Percentiles rank a stretch among this genome's conserved stretches.
phyloP scores from a whole-genome alignment of 2,888 invertebrate genomes.

The Ethmia dodecea region DNA sequence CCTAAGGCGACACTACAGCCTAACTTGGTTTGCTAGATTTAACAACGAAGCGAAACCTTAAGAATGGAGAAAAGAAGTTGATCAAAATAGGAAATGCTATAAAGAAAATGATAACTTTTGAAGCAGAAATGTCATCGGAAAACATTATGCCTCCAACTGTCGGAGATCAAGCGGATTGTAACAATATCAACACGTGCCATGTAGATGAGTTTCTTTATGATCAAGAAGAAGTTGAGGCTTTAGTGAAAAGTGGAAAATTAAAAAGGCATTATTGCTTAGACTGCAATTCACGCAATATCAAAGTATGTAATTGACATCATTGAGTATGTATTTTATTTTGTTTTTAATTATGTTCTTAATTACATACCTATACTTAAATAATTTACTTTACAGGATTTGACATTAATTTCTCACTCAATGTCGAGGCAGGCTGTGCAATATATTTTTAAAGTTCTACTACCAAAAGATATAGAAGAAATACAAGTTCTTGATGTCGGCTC shows the following conservation, averaged over 20 bases:
- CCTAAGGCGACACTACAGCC: no score
- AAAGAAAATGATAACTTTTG: constrained; percentile 53
- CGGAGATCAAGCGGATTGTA: constrained; percentile 74
- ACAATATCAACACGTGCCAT: constrained; percentile 73
- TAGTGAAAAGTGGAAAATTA: constrained; percentile 49
- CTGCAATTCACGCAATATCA: constrained; percentile 53
- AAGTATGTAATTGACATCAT: no score
- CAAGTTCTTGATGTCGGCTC: constrained; percentile 83
- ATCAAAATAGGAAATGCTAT: constrained; percentile 49
- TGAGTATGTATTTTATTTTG: no score
- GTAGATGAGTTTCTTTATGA: constrained; percentile 85
- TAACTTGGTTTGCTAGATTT: no score
- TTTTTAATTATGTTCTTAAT: no score
- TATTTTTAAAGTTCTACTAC: constrained; percentile 80
- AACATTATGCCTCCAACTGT: constrained; percentile 52
- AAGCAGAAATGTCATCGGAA: constrained; percentile 57
- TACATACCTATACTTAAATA: no score
- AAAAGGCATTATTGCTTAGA: constrained; percentile 52
- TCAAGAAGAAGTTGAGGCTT: constrained; percentile 76
- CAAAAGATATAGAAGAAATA: constrained; percentile 75
- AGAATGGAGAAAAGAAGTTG: constrained; percentile 40
- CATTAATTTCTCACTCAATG: constrained; percentile 82
- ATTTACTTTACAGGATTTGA: constrained; percentile 57
- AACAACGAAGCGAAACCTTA: constrained; percentile 35
- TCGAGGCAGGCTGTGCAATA: constrained; percentile 77